Percentiles rank a stretch among this genome's conserved stretches.
These are phyloP conservation scores for Antedon mediterranea DNA, from an alignment of 53 echinoderm and acorn worm species.

Conservation along the genomic window DNA sequence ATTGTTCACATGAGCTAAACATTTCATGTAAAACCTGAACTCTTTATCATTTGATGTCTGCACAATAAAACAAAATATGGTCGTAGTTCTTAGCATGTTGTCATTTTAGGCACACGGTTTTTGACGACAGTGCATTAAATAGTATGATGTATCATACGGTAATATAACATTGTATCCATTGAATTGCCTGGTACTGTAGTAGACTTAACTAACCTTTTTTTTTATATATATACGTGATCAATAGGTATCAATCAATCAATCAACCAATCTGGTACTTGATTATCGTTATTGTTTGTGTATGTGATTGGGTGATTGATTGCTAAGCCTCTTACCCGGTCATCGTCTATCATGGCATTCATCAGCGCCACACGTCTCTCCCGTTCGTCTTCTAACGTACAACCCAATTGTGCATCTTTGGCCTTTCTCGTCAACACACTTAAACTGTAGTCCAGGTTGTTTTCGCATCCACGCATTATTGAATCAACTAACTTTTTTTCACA, in stretches of 20 bases:
- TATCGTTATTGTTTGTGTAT: too few relatives aligned
- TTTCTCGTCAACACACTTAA: neutral
- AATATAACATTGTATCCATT: neutral
- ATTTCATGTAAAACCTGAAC: slow-evolving; percentile 26
- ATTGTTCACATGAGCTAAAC: slow-evolving; percentile 39
- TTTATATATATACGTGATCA: too few relatives aligned
- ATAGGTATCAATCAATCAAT: too few relatives aligned
- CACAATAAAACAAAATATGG: too few relatives aligned
- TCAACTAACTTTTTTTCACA: slow-evolving; percentile 5
- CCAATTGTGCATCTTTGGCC: neutral
- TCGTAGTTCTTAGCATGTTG: neutral
- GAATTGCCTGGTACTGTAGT: too few relatives aligned
- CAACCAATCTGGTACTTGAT: too few relatives aligned
- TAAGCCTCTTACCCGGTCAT: slow-evolving; percentile 25
- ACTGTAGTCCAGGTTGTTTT: neutral
- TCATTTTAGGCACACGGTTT: neutral
- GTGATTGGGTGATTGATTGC: too few relatives aligned
- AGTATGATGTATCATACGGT: neutral
- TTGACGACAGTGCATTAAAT: neutral
- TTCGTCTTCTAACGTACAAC: slow-evolving; percentile 27
- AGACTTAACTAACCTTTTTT: too few relatives aligned
- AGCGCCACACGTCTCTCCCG: slow-evolving; percentile 38
- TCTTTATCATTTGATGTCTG: slow-evolving; percentile 35
- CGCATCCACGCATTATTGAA: neutral
- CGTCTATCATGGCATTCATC: slow-evolving; percentile 60